Percentiles rank a stretch among this genome's conserved stretches.
Conservation (phyloP, 1,140 invertebrate genomes). For the Teleogryllus occipitalis region DNA sequence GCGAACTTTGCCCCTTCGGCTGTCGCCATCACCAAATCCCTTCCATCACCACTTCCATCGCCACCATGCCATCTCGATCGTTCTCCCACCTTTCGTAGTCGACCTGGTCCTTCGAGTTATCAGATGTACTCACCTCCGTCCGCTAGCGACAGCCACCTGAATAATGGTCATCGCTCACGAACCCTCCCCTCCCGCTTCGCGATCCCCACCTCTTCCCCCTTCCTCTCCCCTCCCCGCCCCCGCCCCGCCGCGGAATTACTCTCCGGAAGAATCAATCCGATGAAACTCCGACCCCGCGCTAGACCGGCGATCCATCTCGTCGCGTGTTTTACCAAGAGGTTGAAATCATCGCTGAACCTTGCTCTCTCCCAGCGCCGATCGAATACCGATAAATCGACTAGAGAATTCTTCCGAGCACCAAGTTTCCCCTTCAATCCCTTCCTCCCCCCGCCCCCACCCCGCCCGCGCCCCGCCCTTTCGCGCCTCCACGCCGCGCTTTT, state of each 20-base stretch:
- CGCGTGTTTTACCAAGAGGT: neutral
- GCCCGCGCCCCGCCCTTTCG: too few species aligned
- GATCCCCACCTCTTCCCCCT: too few species aligned
- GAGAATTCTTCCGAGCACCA: neutral
- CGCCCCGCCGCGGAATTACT: neutral
- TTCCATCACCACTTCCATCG: too few species aligned
- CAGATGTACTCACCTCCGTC: neutral
- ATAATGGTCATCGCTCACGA: neutral
- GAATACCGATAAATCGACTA: neutral
- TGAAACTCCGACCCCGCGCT: neutral
- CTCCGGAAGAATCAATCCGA: neutral
- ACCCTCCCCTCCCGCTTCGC: neutral
- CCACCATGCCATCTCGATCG: too few species aligned
- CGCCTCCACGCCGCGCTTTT: neutral
- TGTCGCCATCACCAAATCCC: too few species aligned
- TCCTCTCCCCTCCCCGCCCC: too few species aligned
- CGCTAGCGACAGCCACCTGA: neutral
- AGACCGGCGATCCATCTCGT: neutral
- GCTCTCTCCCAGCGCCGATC: neutral
- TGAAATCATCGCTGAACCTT: conserved; percentile 4
- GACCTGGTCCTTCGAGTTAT: neutral
- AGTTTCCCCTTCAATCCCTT: neutral
- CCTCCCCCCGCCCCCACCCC: too few species aligned
- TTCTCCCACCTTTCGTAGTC: too few species aligned
- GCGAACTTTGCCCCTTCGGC: too few species aligned